Evolutionary conservation across 2,113 vertebrate species (phyloP), one percentile per base, ranked within the genome.

Genomic region (Anolis sagrei): DNA sequence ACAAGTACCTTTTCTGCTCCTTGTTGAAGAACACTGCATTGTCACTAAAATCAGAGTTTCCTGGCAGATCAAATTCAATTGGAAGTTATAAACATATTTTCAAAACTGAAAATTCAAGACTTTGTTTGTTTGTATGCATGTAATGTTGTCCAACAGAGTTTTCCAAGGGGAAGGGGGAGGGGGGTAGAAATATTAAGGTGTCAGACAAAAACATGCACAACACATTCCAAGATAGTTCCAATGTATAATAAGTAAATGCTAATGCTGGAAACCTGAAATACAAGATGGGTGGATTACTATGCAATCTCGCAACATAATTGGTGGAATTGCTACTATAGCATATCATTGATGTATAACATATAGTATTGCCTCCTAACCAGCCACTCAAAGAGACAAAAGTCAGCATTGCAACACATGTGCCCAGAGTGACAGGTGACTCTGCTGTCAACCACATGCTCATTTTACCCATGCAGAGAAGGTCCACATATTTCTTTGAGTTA

Each of bases 1-100:
- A 16, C 0, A 48, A 2, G 1, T 0, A 25, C 7, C 19, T 25
- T 32, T 54, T 44, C 27, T 72, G 49, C 32, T 16, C 7, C 72
- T 19, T 13, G 19, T 7, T 48, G 39, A 61, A 44, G 51, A 49
- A 62, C 10, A 23, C 4, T n/a, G 16, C 21, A 49, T 34, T 39
- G 48, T 27, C 36, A 36, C 8, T 44, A n/a, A 79, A 72, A 58
- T 32, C 76, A 13, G 23, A 2, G n/a, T 25, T 11, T 27, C 5
- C 25, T 16, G 6, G 4, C 25, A 23, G 58, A 49, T 32, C 27
- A 19, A 6, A 13, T 48, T 5, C 82, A 49, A 32, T n/a, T n/a
- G 23, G 44, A 62, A 74, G 34, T 18, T 61, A 49, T 51, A 73
- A 82, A 39, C 14, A 61, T 7, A 18, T 11, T 75, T 36, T 5